Percentiles rank a stretch among this genome's conserved stretches.
Evolutionary conservation across 2,113 vertebrate genomes (phyloP).

Genomic region (Pan paniscus): DNA sequence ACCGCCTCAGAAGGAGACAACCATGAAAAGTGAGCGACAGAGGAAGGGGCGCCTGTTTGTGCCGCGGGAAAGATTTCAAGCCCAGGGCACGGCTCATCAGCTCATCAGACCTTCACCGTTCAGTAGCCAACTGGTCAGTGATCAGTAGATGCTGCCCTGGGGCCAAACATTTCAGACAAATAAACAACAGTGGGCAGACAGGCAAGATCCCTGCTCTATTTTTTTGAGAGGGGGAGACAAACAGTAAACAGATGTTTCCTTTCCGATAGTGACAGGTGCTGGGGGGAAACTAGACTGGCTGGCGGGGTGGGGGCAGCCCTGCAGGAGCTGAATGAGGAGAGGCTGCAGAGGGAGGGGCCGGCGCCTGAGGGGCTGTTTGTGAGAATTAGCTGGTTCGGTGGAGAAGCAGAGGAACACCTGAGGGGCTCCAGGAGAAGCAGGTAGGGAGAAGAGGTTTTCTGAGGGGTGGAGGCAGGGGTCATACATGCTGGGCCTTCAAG

Average conservation of each 20-base stretch:
- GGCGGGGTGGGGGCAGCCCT: too few species aligned
- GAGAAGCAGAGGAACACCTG: background rate
- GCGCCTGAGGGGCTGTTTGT: too few species aligned
- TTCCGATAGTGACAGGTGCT: background rate
- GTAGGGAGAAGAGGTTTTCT: background rate
- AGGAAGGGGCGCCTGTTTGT: background rate
- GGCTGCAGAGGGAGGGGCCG: background rate
- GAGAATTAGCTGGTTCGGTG: too few species aligned
- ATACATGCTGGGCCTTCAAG: background rate
- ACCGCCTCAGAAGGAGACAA: background rate
- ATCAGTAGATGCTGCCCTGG: too few species aligned
- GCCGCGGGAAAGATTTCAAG: background rate
- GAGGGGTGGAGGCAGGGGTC: background rate
- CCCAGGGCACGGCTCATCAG: background rate
- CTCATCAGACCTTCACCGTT: background rate
- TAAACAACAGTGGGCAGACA: background rate
- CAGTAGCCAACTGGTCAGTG: background rate
- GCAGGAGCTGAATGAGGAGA: background rate
- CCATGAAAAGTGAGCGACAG: background rate
- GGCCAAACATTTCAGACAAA: background rate
- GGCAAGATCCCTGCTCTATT: background rate
- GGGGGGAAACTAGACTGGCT: background rate
- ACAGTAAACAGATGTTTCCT: background rate
- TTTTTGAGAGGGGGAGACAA: background rate
- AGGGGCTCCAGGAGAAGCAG: background rate